phyloP scores from a whole-genome alignment of 2,888 invertebrate species.

The Acanthacorydalis orientalis region DNA sequence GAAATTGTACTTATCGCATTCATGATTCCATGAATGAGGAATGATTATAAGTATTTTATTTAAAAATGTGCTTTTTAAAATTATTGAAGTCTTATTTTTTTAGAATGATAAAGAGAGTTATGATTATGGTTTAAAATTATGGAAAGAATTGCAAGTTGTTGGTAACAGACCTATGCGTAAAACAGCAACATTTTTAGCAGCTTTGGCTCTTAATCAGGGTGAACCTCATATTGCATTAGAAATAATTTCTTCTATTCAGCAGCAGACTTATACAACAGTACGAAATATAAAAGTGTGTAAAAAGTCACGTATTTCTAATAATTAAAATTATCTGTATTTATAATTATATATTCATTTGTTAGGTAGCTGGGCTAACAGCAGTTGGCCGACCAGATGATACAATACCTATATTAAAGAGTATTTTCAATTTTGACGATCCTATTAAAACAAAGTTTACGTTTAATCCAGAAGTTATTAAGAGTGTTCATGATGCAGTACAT shows the following conservation, averaged over 20 bases:
- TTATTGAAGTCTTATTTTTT: constrained; percentile 15
- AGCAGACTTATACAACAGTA: constrained; percentile 45
- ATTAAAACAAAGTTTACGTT: constrained; percentile 37
- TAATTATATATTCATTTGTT: constrained; percentile 8
- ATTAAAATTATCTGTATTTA: constrained; percentile 1
- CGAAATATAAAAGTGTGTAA: constrained; percentile 45
- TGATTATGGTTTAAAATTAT: constrained; percentile 41
- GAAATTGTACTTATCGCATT: too few species aligned
- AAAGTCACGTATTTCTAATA: neutral
- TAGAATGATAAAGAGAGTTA: constrained; percentile 54
- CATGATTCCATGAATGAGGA: too few species aligned
- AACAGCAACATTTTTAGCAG: constrained; percentile 43
- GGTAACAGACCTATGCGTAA: constrained; percentile 43
- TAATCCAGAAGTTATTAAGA: constrained; percentile 41
- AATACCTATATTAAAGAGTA: constrained; percentile 35
- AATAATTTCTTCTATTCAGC: constrained; percentile 34
- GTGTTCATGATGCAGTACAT: constrained; percentile 29
- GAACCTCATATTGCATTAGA: constrained; percentile 50
- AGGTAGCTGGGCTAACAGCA: constrained; percentile 38
- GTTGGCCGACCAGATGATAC: constrained; percentile 47
- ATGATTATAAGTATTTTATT: too few species aligned
- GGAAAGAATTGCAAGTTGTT: constrained; percentile 36
- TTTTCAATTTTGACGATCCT: constrained; percentile 38
- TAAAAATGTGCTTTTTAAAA: too few species aligned
- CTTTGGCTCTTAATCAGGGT: constrained; percentile 49